Evolutionary conservation across 2,113 vertebrate genomes (phyloP).

Genomic region (Meles meles): DNA sequence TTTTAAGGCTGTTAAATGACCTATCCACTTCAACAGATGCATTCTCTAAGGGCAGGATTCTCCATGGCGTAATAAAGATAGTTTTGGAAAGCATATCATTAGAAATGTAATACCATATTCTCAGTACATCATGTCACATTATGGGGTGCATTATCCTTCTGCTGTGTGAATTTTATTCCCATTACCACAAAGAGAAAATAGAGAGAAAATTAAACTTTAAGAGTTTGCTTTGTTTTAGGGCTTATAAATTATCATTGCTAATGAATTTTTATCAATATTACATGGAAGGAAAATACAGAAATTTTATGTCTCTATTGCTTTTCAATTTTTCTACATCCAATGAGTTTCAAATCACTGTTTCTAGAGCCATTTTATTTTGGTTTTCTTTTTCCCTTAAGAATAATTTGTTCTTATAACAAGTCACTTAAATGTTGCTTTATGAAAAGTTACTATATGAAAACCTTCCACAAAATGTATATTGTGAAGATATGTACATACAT

Average conservation of each 20-base stretch:
- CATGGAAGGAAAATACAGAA: not conserved
- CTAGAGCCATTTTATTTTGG: not conserved
- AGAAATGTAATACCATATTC: constrained; percentile 10
- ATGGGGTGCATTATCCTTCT: not conserved
- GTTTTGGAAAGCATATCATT: constrained; percentile 33
- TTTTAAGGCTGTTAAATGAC: constrained; percentile 16
- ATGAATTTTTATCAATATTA: constrained; percentile 10
- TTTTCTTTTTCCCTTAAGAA: not conserved
- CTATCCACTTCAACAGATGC: constrained; percentile 21
- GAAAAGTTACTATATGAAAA: not conserved
- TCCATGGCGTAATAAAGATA: not conserved
- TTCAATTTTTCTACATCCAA: not conserved
- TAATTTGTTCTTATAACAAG: not conserved
- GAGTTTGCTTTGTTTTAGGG: constrained; percentile 10
- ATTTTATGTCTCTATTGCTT: not conserved
- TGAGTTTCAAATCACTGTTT: not conserved
- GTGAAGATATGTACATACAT: not conserved
- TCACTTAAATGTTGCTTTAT: not conserved
- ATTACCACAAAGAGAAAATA: not conserved
- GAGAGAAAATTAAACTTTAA: constrained; percentile 26
- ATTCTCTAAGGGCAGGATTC: constrained; percentile 1
- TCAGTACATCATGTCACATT: not conserved
- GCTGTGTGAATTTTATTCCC: not conserved
- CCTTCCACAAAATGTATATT: not conserved
- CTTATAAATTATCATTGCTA: not conserved